Conservation (phyloP, 2,888 invertebrate species). For the Acheta domesticus region DNA sequence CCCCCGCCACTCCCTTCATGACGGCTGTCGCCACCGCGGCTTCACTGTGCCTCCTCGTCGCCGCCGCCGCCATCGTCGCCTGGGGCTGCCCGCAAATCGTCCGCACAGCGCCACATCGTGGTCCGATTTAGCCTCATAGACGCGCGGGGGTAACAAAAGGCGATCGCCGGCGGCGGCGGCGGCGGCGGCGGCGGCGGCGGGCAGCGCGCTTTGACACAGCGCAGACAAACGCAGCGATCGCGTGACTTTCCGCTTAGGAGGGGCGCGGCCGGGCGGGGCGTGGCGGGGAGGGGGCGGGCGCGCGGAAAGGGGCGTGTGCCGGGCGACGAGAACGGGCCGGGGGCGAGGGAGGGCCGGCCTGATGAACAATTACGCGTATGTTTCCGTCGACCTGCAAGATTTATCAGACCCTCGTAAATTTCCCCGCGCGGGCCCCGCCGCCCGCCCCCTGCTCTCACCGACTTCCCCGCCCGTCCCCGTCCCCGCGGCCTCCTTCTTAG, state of each 20-base stretch:
- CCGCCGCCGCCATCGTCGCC: no score
- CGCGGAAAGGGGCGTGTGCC: neutral
- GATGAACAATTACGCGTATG: slow-evolving; percentile 5
- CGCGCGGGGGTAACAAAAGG: neutral
- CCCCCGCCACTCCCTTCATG: no score
- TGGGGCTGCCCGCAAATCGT: no score
- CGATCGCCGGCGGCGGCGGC: neutral
- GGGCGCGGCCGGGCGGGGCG: neutral
- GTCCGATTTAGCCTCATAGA: no score
- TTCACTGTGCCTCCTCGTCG: no score
- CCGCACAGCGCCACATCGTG: no score
- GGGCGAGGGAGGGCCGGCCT: neutral
- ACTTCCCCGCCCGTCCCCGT: neutral
- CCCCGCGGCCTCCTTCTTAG: neutral
- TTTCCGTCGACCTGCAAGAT: neutral
- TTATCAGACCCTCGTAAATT: neutral
- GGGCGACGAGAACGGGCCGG: neutral
- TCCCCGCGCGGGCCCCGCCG: neutral
- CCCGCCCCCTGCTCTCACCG: neutral
- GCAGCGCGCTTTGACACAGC: neutral
- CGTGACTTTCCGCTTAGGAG: neutral
- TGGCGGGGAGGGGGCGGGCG: neutral
- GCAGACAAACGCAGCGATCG: neutral
- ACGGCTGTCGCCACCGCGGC: no score
- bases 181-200: no score